Percentiles rank a stretch among this genome's conserved stretches.
These are phyloP conservation scores for Noctua pronuba DNA, from an alignment of 2,888 invertebrate species.

Conservation along the genomic window DNA sequence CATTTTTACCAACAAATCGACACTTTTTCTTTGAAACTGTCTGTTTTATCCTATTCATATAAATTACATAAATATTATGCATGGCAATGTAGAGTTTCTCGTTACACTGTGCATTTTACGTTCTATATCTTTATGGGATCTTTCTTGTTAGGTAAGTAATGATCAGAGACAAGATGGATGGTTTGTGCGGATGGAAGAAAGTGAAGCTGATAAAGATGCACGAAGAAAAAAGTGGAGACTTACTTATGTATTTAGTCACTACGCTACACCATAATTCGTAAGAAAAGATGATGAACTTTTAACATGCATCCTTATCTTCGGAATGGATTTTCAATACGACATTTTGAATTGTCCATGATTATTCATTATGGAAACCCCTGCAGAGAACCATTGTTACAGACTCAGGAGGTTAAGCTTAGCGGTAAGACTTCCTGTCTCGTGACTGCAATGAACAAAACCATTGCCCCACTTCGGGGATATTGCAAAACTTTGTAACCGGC, in stretches of 20 bases:
- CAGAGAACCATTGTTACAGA: conserved; percentile 43
- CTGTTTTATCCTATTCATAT: neutral
- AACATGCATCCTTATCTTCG: neutral
- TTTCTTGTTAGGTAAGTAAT: conserved; percentile 3
- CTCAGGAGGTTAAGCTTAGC: conserved; percentile 44
- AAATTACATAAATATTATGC: conserved; percentile 25
- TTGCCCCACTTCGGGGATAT: conserved; percentile 48
- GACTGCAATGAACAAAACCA: conserved; percentile 33
- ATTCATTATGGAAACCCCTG: conserved; percentile 20
- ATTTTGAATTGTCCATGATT: conserved; percentile 1
- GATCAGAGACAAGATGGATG: neutral
- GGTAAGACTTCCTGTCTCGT: conserved; percentile 54
- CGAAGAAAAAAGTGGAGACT: neutral
- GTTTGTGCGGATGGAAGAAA: conserved; percentile 7
- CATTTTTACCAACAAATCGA: neutral
- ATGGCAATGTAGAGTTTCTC: conserved; percentile 26
- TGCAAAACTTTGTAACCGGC: conserved; percentile 40
- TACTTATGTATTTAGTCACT: neutral
- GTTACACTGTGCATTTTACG: neutral
- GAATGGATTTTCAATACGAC: neutral
- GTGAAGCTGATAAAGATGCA: neutral
- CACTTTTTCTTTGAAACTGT: neutral
- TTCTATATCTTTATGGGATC: conserved; percentile 3
- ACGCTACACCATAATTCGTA: neutral
- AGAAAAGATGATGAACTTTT: neutral